These are phyloP conservation scores for Crocuta crocuta DNA, from an alignment of 2,113 vertebrate species.

Conservation along the genomic window DNA sequence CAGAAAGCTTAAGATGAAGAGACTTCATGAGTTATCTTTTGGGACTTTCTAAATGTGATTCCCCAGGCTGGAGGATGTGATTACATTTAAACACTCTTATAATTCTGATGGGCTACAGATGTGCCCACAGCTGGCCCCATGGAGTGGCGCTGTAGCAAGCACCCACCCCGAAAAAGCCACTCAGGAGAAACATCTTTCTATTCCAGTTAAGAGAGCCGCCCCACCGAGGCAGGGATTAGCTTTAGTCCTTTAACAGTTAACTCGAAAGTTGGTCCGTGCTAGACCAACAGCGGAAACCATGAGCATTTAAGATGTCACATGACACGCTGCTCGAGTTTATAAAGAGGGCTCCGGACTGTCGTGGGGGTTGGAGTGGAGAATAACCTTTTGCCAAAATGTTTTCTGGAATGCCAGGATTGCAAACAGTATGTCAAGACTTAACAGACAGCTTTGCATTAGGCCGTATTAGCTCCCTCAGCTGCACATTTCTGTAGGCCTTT, in stretches of 20 bases:
- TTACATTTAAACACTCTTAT: background rate
- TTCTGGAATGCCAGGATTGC: conserved; percentile 51
- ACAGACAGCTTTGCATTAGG: conserved; percentile 4
- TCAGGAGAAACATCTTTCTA: background rate
- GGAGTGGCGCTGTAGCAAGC: background rate
- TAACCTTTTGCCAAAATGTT: conserved; percentile 47
- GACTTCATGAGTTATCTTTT: background rate
- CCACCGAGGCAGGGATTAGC: background rate
- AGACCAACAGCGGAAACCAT: conserved; percentile 38
- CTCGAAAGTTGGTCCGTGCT: background rate
- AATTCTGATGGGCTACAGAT: background rate
- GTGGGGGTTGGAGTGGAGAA: background rate
- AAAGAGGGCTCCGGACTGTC: conserved; percentile 39
- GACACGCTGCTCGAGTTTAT: conserved; percentile 34
- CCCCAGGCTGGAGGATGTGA: background rate
- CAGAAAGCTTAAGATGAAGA: conserved; percentile 26
- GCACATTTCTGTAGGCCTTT: background rate
- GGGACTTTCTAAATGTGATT: background rate
- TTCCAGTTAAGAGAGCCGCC: background rate
- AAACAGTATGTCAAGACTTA: conserved; percentile 64
- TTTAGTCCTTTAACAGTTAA: conserved; percentile 23
- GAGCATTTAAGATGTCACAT: background rate
- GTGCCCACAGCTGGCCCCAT: background rate
- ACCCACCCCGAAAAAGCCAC: background rate
- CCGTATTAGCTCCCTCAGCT: conserved; percentile 16